Evolutionary conservation across 2,888 invertebrate species (phyloP), one percentile per base, ranked within the genome.

Genomic region (Nomada flava): DNA sequence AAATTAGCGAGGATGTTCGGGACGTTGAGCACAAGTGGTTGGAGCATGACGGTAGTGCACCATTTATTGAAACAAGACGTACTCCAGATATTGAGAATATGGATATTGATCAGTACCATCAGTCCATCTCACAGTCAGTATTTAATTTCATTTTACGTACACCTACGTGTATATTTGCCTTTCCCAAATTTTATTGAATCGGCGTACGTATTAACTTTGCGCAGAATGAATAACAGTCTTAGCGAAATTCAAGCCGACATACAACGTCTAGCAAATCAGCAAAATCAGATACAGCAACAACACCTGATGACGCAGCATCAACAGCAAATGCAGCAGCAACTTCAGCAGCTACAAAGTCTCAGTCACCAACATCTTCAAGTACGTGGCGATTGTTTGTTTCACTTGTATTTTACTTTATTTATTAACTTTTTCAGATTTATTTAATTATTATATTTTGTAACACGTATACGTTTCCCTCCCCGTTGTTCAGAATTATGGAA

Each of bases 181-280:
- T 36, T 63, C 11, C 13, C 7, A 20, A 52, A 10, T 36, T 18
- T 29, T 9, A n/a, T 76, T 69, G 26, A 75, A 47, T 29, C 52
- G 20, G 11, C 36, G 18, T 63, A 63, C 62, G 63, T 62, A 69
- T 69, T 63, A 53, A 57, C 18, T 63, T 73, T 78, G 23, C 60
- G 47, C 65, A 97, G 97, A 95, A 98, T 98, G 96, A 98, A 98
- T 95, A 96, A 96, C 95, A 98, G 97, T 95, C 96, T 99, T 92
- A 97, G 97, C 93, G 98, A 98, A 94, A 97, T 99, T 92, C 98
- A 98, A 95, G 97, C 97, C 86, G 98, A 99, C 94, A 98, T 99
- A 93, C 97, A 98, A 94, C 96, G 98, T 90, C 95, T 99, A 88
- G 96, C 98, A 81, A 96, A 96, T 85, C 98, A 98, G 92, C 97